phyloP scores from a whole-genome alignment of 2,797 vertebrate genomes.

The Tadarida brasiliensis region DNA sequence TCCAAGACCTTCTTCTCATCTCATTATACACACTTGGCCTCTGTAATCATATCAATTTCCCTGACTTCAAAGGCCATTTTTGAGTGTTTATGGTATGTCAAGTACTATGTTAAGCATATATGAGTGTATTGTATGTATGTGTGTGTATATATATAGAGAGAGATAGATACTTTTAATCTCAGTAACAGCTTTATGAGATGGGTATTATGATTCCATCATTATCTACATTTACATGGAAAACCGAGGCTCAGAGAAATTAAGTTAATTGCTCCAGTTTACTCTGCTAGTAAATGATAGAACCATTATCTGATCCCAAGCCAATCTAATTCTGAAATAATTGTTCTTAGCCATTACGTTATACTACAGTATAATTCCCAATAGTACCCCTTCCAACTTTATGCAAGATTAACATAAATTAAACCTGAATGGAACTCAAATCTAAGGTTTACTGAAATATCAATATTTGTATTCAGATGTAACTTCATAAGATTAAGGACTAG shows the following conservation, averaged over 20 bases:
- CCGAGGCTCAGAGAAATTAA: neutral
- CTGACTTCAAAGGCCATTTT: neutral
- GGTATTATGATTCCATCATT: neutral
- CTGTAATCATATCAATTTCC: neutral
- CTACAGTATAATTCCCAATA: neutral
- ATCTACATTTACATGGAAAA: conserved; percentile 11
- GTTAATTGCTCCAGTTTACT: neutral
- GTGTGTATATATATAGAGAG: neutral
- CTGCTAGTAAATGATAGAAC: neutral
- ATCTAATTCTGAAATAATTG: neutral
- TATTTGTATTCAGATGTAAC: neutral
- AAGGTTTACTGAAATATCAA: neutral
- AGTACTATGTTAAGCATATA: neutral
- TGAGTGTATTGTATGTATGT: neutral
- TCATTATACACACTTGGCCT: neutral
- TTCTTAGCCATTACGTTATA: neutral
- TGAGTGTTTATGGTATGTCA: neutral
- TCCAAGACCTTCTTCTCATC: neutral
- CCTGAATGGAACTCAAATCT: neutral
- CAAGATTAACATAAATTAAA: neutral
- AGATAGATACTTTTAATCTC: neutral
- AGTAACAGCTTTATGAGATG: neutral
- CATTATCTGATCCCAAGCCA: neutral
- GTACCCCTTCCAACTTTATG: neutral
- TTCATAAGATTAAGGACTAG: neutral